A percentile compares a stretch with the other conserved stretches of the same genome.
Conservation (phyloP, 2,113 vertebrate genomes). For the Thryonomys swinderianus region DNA sequence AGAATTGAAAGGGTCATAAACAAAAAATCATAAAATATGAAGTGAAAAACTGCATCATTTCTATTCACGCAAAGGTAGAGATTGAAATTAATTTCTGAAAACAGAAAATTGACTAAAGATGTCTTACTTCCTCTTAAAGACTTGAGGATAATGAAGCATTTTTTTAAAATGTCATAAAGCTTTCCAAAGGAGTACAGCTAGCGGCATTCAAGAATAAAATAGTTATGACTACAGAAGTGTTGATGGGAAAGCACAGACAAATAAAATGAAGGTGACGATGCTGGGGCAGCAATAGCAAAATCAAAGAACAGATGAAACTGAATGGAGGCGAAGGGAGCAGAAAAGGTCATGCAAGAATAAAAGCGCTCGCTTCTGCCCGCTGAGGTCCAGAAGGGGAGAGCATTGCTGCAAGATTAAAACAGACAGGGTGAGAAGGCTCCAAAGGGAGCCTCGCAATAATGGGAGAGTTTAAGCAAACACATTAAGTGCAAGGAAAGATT, state of each 20-base stretch:
- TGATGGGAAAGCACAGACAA: not conserved
- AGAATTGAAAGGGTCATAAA: not conserved
- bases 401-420: not conserved
- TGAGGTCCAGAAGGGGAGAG: not conserved
- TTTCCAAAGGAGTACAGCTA: slow-evolving; percentile 44
- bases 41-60: slow-evolving; percentile 15
- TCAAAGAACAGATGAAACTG: slow-evolving; percentile 61
- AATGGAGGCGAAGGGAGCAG: not conserved
- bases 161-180: slow-evolving; percentile 48
- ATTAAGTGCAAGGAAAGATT: not conserved
- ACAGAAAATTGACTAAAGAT: slow-evolving; percentile 10
- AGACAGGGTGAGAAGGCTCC: not conserved
- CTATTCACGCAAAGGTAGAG: not conserved
- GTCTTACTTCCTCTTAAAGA: not conserved
- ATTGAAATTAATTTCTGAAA: slow-evolving; percentile 57
- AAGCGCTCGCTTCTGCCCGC: slow-evolving; percentile 10
- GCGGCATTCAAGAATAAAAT: slow-evolving; percentile 57
- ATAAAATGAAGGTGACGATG: slow-evolving; percentile 53
- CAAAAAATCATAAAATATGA: slow-evolving; percentile 21
- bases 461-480: not conserved
- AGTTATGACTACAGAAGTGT: slow-evolving; percentile 10
- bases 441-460: not conserved
- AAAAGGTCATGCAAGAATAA: slow-evolving; percentile 43
- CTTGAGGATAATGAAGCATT: slow-evolving; percentile 28
- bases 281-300: slow-evolving; percentile 7